Evolutionary conservation across 2,113 vertebrate genomes (phyloP).

Genomic region (Paradisaea rubra): DNA sequence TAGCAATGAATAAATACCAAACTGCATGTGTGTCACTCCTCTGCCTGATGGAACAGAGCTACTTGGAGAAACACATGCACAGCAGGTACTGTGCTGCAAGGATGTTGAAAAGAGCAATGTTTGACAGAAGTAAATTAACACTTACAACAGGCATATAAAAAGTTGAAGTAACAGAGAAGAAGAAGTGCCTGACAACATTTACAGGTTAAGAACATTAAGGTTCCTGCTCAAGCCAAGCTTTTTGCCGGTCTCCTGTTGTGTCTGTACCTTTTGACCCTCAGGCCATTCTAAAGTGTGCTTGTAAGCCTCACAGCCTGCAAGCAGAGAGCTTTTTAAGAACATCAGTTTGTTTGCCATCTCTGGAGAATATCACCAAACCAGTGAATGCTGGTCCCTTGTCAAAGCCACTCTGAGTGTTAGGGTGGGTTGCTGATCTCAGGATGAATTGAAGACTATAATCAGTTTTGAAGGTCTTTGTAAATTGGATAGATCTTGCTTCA

Average conservation of each 20-base stretch:
- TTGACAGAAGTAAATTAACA: neutral
- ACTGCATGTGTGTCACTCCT: neutral
- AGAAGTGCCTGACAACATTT: neutral
- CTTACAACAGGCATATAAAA: neutral
- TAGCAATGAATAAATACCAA: neutral
- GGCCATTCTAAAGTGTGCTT: neutral
- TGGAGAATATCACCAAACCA: neutral
- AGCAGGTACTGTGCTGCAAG: neutral
- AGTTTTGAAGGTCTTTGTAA: neutral
- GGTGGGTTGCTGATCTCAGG: neutral
- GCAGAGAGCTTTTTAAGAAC: neutral
- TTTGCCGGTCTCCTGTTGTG: neutral
- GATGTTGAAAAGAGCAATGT: neutral
- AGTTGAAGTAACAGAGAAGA: neutral
- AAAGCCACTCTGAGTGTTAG: neutral
- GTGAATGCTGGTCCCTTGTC: neutral
- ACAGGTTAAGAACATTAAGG: neutral
- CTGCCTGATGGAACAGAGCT: neutral
- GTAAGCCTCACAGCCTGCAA: neutral
- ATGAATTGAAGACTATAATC: neutral
- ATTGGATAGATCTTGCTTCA: neutral
- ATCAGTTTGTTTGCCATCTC: neutral
- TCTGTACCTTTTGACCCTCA: neutral
- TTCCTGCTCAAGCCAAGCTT: neutral
- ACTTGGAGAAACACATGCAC: fast-evolving